A percentile compares a stretch with the other conserved stretches of the same genome.
Evolutionary conservation across 2,797 vertebrate species (phyloP).

Genomic region (Fratercula arctica): DNA sequence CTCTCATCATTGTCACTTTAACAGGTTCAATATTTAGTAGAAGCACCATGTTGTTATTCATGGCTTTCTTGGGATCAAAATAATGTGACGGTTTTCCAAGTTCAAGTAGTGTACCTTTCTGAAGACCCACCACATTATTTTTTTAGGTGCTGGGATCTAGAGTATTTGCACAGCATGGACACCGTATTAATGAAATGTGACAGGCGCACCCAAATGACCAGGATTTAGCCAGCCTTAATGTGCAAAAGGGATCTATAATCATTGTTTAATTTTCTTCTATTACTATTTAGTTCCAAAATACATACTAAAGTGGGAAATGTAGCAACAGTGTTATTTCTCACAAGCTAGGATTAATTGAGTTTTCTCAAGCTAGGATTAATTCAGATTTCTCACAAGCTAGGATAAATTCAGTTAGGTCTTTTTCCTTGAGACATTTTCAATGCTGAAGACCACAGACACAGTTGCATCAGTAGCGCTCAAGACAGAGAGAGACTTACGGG

Average conservation of each 20-base stretch:
- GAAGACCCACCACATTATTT: slow-evolving; percentile 46
- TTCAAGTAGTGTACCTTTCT: not conserved
- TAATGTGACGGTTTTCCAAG: slow-evolving; percentile 26
- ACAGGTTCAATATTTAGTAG: slow-evolving; percentile 7
- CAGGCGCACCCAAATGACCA: not conserved
- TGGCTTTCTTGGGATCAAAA: slow-evolving; percentile 24
- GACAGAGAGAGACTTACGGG: not conserved
- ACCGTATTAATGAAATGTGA: slow-evolving; percentile 26
- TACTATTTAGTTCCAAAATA: not conserved
- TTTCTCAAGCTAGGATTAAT: too few species aligned
- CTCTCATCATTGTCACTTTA: slow-evolving; percentile 14
- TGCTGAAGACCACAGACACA: not conserved
- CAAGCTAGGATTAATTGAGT: not conserved
- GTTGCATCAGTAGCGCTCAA: not conserved
- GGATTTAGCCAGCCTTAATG: slow-evolving; percentile 72
- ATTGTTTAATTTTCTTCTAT: not conserved
- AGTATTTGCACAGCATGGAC: slow-evolving; percentile 34
- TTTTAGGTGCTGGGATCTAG: not conserved
- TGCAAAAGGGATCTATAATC: not conserved
- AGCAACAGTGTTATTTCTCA: not conserved
- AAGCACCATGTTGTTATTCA: not conserved
- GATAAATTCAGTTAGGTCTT: not conserved
- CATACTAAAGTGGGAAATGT: not conserved
- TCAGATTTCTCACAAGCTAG: not conserved
- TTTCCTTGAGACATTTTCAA: not conserved